Base-by-base conservation (phyloP, 2,797 vertebrate species). In the Brotula barbata region DNA sequence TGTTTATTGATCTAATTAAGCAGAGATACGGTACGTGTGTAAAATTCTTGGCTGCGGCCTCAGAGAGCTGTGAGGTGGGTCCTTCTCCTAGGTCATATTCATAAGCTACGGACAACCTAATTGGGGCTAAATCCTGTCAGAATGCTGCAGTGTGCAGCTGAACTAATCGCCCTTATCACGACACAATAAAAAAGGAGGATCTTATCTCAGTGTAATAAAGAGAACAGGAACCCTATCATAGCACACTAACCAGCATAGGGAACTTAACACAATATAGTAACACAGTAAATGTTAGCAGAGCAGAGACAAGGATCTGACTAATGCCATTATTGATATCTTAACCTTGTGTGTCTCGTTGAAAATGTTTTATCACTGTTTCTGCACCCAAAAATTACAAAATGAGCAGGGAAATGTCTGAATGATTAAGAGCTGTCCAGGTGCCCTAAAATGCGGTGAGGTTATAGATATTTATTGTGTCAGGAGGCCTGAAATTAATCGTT, bases 161-260 rank as follows among this genome's bases (percentile, higher is more conserved):
- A 66, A 69, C 58, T 68, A 73, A 80, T 71, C 71, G 69, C 25
- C 53, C 53, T 39, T 51, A 49, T 73, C 49, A 42, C 20, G 6
- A 37, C 59, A 62, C 58, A 72, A 64, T 62, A 59, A 70, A 70
- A 64, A 47, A 77, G 73, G 59, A 57, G 54, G 68, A 62, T 62
- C 69, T 59, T 63, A 72, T 69, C 68, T 31, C 69, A 28, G 44
- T 44, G 55, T 56, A 67, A 71, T 71, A 71, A 69, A 74, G 47
- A 56, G 34, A 69, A 53, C 42, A 40, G 60, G 33, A 64, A 19
- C 22, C 51, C n/a, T 21, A 64, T 78, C 58, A 41, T 37, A 31
- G 61, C 47, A 62, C 49, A 34, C 40, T 25, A 39, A 51, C 23
- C 37, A 62, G 56, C 43, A 65, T 2, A 48, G 52, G 54, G 50